Conservation (phyloP, 2,888 invertebrate genomes). For the Anaspis maculata region DNA sequence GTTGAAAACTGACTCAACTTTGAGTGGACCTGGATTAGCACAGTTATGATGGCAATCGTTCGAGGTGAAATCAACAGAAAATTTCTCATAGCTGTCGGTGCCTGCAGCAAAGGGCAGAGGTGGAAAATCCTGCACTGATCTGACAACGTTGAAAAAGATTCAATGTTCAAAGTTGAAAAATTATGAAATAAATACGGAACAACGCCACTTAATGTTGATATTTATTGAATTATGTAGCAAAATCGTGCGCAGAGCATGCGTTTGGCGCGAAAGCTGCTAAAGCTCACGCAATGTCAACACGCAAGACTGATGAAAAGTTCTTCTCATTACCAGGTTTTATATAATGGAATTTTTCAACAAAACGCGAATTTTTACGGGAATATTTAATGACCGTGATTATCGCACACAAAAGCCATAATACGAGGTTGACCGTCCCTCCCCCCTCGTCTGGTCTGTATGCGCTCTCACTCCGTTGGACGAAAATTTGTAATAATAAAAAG, state of each 20-base stretch:
- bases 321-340: slow-evolving; percentile 13
- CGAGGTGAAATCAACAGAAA: too few species aligned
- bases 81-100: too few species aligned
- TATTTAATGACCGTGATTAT: slow-evolving; percentile 11
- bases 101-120: too few species aligned
- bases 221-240: not conserved
- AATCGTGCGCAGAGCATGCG: slow-evolving; percentile 6
- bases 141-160: too few species aligned
- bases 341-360: slow-evolving; percentile 16
- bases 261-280: slow-evolving; percentile 1
- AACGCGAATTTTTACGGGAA: slow-evolving; percentile 7
- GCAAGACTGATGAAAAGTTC: slow-evolving; percentile 16
- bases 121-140: too few species aligned
- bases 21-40: too few species aligned
- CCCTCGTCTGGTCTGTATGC: not conserved
- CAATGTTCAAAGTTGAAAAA: too few species aligned
- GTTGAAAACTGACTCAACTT: too few species aligned
- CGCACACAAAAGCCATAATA: slow-evolving; percentile 8
- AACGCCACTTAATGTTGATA: too few species aligned
- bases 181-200: too few species aligned
- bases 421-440: slow-evolving; percentile 5
- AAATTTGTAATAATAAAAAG: not conserved
- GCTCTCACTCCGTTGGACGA: not conserved
- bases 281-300: slow-evolving; percentile 15
- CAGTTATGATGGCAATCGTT: too few species aligned